phyloP scores from a whole-genome alignment of 2,797 vertebrate species.

The Cyclura pinguis region DNA sequence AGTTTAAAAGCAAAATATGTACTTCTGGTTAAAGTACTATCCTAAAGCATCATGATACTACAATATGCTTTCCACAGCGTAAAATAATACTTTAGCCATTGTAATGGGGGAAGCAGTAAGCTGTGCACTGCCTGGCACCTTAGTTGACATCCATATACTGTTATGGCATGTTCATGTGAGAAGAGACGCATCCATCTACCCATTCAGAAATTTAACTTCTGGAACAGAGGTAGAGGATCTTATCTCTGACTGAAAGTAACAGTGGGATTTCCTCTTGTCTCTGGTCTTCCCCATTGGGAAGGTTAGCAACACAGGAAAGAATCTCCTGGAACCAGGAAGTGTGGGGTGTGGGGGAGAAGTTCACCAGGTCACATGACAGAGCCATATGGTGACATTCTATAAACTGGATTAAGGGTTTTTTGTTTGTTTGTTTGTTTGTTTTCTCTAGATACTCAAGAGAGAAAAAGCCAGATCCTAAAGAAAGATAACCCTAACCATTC shows the following conservation, averaged over 20 bases:
- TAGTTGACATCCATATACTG: neutral
- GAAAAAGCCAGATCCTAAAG: neutral
- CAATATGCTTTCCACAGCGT: neutral
- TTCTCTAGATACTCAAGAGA: neutral
- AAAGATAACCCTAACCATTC: neutral
- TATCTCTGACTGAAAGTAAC: too few species aligned
- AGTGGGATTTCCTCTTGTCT: too few species aligned
- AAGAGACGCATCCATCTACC: neutral
- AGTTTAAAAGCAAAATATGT: neutral
- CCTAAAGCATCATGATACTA: neutral
- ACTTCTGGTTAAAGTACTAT: neutral
- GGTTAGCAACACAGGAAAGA: too few species aligned
- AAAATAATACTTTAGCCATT: neutral
- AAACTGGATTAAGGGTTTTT: too few species aligned
- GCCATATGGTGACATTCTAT: too few species aligned
- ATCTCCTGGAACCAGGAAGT: too few species aligned
- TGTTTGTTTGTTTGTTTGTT: too few species aligned
- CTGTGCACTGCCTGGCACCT: neutral
- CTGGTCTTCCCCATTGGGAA: too few species aligned
- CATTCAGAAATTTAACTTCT: neutral
- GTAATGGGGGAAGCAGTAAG: neutral
- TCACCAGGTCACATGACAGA: too few species aligned
- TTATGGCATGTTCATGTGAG: neutral
- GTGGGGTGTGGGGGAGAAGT: too few species aligned
- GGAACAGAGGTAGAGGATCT: too few species aligned